A percentile compares a stretch with the other conserved stretches of the same genome.
Evolutionary conservation across 2,888 invertebrate species (phyloP).

Genomic region (Nomada fucata): DNA sequence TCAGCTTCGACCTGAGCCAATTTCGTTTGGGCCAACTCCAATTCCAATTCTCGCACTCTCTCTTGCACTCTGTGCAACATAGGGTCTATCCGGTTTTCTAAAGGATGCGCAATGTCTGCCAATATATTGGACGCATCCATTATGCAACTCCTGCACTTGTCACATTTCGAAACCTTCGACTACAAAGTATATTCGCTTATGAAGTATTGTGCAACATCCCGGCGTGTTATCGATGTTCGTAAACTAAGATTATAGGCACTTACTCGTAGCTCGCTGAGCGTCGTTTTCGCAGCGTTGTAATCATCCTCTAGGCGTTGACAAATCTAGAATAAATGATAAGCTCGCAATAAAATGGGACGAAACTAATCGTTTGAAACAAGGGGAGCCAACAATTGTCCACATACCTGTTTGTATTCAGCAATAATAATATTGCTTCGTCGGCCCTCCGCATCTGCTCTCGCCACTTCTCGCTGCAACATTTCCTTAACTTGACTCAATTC

Average conservation of each 20-base stretch:
- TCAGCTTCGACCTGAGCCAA: conserved; percentile 98
- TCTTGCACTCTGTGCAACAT: conserved; percentile 85
- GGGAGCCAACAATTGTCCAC: conserved; percentile 6
- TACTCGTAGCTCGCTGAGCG: conserved; percentile 88
- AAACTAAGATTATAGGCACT: conserved; percentile 65
- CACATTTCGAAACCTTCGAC: conserved; percentile 86
- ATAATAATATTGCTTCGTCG: conserved; percentile 92
- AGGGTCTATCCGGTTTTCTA: conserved; percentile 81
- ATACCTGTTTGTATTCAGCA: conserved; percentile 94
- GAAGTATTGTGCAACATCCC: background rate
- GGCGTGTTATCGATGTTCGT: background rate
- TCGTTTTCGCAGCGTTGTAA: conserved; percentile 88
- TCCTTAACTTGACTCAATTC: conserved; percentile 90
- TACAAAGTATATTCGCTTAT: conserved; percentile 75
- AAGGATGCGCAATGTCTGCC: conserved; percentile 75
- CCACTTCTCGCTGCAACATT: conserved; percentile 90
- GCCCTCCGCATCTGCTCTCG: conserved; percentile 90
- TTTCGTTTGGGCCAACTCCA: conserved; percentile 98
- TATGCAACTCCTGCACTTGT: conserved; percentile 83
- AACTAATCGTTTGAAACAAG: too few species aligned
- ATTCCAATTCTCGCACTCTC: conserved; percentile 94
- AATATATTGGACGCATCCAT: conserved; percentile 74
- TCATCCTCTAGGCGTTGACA: conserved; percentile 94
- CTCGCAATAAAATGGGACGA: background rate
- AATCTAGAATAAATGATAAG: conserved; percentile 85